Evolutionary conservation across 2,797 vertebrate species (phyloP).

Genomic region (Hipposideros larvatus): DNA sequence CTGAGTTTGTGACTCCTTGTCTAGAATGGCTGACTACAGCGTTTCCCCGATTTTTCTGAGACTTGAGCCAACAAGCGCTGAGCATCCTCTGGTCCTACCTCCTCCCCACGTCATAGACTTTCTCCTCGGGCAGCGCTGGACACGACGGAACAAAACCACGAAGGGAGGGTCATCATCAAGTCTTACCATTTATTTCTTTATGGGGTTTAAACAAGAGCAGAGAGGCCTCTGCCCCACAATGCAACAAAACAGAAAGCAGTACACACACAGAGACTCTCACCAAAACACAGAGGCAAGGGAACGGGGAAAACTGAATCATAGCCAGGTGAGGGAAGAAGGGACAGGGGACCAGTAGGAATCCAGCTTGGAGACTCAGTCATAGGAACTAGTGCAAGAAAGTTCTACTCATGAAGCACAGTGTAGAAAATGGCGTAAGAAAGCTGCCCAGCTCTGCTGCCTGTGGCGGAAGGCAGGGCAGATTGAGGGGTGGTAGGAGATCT

Average conservation of each 20-base stretch:
- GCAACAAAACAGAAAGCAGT: conserved; percentile 93
- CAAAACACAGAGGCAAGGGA: conserved; percentile 91
- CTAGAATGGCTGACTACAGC: neutral
- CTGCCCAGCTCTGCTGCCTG: conserved; percentile 88
- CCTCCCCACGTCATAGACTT: neutral
- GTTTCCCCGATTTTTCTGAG: neutral
- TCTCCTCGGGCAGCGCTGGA: neutral
- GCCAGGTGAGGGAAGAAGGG: conserved; percentile 87
- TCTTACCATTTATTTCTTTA: conserved; percentile 93
- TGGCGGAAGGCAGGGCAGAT: conserved; percentile 85
- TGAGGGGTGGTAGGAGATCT: conserved; percentile 76
- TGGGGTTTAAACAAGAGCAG: conserved; percentile 92
- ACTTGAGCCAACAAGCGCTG: neutral
- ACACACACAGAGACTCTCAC: conserved; percentile 92
- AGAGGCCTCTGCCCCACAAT: conserved; percentile 89
- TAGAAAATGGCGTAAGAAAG: conserved; percentile 93
- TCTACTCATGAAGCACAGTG: conserved; percentile 94
- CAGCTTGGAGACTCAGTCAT: conserved; percentile 91
- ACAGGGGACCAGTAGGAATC: conserved; percentile 87
- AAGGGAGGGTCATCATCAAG: conserved; percentile 88
- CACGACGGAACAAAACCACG: conserved; percentile 55
- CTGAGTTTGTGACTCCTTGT: conserved; percentile 12
- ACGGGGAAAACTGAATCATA: conserved; percentile 91
- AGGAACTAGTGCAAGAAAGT: conserved; percentile 94
- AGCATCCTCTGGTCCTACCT: neutral